Percentiles rank a stretch among this genome's conserved stretches.
phyloP scores from a whole-genome alignment of 2,888 invertebrate genomes.

The Parasteatoda lunata region DNA sequence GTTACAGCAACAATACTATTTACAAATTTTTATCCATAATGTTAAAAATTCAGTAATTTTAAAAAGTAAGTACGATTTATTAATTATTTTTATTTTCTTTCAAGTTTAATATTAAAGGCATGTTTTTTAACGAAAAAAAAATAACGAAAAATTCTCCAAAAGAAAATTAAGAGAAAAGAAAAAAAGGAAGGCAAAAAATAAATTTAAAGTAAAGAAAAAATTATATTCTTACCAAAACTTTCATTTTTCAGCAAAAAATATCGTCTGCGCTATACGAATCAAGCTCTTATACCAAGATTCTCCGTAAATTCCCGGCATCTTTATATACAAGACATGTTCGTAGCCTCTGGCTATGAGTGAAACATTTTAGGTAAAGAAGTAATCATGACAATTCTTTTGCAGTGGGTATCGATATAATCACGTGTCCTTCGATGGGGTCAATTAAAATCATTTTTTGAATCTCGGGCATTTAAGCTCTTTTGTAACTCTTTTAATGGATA shows the following conservation, averaged over 20 bases:
- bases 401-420: background rate
- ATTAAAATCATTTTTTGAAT: background rate
- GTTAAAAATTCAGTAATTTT: no score
- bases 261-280: background rate
- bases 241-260: background rate
- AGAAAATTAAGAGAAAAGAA: background rate
- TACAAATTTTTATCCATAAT: no score
- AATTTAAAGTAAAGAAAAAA: background rate
- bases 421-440: background rate
- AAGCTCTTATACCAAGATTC: background rate
- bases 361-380: background rate
- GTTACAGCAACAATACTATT: no score
- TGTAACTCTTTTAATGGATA: background rate
- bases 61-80: no score
- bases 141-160: background rate
- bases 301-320: background rate
- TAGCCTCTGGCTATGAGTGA: background rate
- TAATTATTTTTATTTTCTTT: no score
- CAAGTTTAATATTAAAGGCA: no score
- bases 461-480: background rate
- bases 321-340: slow-evolving; percentile 2
- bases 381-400: background rate
- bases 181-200: no score
- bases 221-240: background rate
- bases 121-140: background rate